Conservation (phyloP, 2,888 invertebrate species). For the Drosophila mettleri region DNA sequence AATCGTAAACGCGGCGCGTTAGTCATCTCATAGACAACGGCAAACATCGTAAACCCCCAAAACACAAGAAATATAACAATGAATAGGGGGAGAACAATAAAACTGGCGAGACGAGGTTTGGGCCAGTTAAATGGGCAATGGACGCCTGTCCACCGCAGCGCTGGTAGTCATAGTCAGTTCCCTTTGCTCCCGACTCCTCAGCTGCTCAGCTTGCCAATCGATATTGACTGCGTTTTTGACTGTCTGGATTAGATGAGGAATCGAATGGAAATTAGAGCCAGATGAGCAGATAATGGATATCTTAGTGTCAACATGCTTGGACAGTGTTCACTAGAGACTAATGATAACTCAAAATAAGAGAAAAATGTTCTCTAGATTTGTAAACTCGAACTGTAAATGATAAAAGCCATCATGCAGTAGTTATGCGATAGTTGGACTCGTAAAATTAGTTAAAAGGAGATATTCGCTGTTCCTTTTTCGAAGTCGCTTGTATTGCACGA, state of each 20-base stretch:
- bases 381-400: background rate
- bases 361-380: no score
- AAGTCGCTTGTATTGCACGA: background rate
- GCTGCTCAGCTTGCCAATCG: conserved; percentile 9
- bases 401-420: background rate
- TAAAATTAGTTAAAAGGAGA: no score
- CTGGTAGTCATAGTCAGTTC: conserved; percentile 3
- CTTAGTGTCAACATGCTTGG: no score
- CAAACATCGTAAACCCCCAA: conserved; percentile 56
- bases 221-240: conserved; percentile 31
- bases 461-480: background rate
- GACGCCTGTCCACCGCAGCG: conserved; percentile 30
- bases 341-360: background rate
- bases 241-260: conserved; percentile 51
- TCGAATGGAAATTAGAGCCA: conserved; percentile 3
- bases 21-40: conserved; percentile 41
- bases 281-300: background rate
- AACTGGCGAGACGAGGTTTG: background rate
- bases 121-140: conserved; percentile 7
- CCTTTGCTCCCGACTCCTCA: conserved; percentile 13
- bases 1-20: background rate
- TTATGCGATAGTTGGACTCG: background rate
- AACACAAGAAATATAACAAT: conserved; percentile 43
- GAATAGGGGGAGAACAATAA: conserved; percentile 33
- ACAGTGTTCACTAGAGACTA: background rate